Percentiles rank a stretch among this genome's conserved stretches.
These are phyloP conservation scores for Miichthys miiuy DNA, from an alignment of 2,797 vertebrate genomes.

Conservation along the genomic window DNA sequence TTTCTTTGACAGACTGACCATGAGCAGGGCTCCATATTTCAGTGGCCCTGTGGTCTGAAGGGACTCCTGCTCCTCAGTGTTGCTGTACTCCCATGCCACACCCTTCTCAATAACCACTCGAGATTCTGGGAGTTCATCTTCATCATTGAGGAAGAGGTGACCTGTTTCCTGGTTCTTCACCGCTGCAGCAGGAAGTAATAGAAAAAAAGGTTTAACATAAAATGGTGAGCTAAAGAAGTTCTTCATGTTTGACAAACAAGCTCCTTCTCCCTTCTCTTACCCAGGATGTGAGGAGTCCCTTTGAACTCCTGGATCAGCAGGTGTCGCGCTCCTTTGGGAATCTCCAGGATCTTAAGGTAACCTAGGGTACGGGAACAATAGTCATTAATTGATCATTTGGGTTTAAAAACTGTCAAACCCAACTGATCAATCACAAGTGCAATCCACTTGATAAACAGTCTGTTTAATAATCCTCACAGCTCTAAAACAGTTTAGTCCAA, in stretches of 20 bases:
- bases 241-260: neutral
- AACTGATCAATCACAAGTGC: no score
- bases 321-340: slow-evolving; percentile 93
- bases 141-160: slow-evolving; percentile 90
- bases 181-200: slow-evolving; percentile 77
- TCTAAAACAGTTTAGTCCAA: no score
- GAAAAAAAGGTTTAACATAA: neutral
- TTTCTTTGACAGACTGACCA: slow-evolving; percentile 78
- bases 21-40: slow-evolving; percentile 84
- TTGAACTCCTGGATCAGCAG: slow-evolving; percentile 93
- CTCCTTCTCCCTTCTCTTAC: slow-evolving; percentile 80
- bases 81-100: slow-evolving; percentile 93
- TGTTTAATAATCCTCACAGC: no score
- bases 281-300: slow-evolving; percentile 88
- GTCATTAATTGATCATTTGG: neutral
- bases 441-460: no score
- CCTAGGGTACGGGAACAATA: slow-evolving; percentile 77
- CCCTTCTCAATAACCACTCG: slow-evolving; percentile 92
- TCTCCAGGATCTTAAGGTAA: slow-evolving; percentile 96
- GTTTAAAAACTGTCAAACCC: no score
- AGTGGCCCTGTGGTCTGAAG: slow-evolving; percentile 93
- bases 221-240: rapidly evolving
- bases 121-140: slow-evolving; percentile 88
- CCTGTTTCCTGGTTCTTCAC: slow-evolving; percentile 93
- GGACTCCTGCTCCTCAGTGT: slow-evolving; percentile 88